These are phyloP conservation scores for Rynchops niger DNA, from an alignment of 2,113 vertebrate genomes.

Conservation along the genomic window DNA sequence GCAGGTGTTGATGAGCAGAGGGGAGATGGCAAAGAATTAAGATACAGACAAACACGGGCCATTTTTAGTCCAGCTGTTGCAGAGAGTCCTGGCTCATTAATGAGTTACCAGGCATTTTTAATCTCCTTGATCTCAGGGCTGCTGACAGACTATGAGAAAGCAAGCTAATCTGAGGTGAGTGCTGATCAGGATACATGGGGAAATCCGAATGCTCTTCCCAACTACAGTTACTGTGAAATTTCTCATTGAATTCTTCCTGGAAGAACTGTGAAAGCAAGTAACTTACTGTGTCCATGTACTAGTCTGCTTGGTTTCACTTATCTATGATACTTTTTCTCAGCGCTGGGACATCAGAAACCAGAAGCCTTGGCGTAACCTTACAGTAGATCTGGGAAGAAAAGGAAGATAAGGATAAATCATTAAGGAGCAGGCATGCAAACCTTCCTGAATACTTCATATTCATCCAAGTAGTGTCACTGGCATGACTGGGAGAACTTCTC, in stretches of 20 bases:
- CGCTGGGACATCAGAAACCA: constrained; percentile 7
- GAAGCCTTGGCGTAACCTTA: neutral
- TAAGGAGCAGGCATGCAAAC: neutral
- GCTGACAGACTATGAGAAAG: constrained; percentile 20
- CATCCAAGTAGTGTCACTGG: neutral
- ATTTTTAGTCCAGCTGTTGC: constrained; percentile 42
- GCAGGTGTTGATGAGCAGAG: constrained; percentile 41
- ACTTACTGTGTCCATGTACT: neutral
- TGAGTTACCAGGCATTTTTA: constrained; percentile 15
- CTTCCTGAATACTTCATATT: neutral
- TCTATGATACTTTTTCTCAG: neutral
- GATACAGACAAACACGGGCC: neutral
- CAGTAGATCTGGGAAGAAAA: neutral
- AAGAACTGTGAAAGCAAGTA: constrained; percentile 16
- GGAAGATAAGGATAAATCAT: neutral
- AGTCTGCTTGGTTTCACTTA: neutral
- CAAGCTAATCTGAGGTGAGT: constrained; percentile 20
- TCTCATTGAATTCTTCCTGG: neutral
- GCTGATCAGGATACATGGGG: neutral
- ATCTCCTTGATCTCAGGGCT: constrained; percentile 25
- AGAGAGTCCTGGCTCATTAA: neutral
- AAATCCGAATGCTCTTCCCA: neutral
- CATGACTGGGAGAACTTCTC: neutral
- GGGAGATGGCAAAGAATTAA: constrained; percentile 15
- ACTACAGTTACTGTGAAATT: neutral